A percentile compares a stretch with the other conserved stretches of the same genome.
These are phyloP conservation scores for Lymantria dispar DNA, from an alignment of 2,888 invertebrate species.

Conservation along the genomic window DNA sequence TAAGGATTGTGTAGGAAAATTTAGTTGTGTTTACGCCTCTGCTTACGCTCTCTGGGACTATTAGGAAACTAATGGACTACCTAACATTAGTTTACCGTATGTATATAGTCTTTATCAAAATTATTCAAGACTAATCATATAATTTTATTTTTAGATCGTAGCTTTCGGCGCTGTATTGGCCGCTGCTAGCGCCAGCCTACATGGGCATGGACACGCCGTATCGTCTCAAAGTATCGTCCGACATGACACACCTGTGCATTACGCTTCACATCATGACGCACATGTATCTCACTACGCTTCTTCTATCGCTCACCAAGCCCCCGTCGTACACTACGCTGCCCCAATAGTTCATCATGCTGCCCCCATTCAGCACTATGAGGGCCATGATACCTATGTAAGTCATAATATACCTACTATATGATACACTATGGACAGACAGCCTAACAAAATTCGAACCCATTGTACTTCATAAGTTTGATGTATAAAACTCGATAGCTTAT, in stretches of 20 bases:
- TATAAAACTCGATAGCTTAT: too few species aligned
- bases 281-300: slow-evolving; percentile 25
- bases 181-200: slow-evolving; percentile 71
- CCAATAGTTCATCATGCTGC: slow-evolving; percentile 26
- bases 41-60: too few species aligned
- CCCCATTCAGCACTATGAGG: slow-evolving; percentile 31
- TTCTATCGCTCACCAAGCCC: too few species aligned
- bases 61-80: too few species aligned
- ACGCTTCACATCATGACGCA: slow-evolving; percentile 26
- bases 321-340: slow-evolving; percentile 4
- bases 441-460: too few species aligned
- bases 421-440: too few species aligned
- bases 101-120: too few species aligned
- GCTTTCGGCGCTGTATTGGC: slow-evolving; percentile 63
- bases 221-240: slow-evolving; percentile 63
- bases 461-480: neutral
- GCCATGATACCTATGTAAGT: slow-evolving; percentile 37
- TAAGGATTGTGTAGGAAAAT: too few species aligned
- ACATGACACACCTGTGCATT: slow-evolving; percentile 49
- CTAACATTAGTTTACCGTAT: too few species aligned
- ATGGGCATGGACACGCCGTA: slow-evolving; percentile 42
- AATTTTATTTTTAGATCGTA: slow-evolving; percentile 50
- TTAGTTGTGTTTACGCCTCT: too few species aligned
- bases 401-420: too few species aligned
- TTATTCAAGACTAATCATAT: too few species aligned